These are phyloP conservation scores for Pardalotus punctatus DNA, from an alignment of 2,113 vertebrate genomes.

Conservation along the genomic window DNA sequence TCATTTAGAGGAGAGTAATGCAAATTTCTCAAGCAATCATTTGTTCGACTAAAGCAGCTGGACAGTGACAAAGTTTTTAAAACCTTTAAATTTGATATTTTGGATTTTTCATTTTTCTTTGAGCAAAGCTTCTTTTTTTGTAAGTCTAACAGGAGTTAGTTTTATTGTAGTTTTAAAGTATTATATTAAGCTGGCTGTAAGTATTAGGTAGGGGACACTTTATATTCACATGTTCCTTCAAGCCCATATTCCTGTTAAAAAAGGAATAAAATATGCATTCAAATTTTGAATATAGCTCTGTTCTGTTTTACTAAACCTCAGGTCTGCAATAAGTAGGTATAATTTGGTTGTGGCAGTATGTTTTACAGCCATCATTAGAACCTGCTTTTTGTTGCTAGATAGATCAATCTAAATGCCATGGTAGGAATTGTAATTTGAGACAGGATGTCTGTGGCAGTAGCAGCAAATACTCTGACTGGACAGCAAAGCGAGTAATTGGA, in stretches of 20 bases:
- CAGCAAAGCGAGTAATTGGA: not conserved
- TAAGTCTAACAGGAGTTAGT: not conserved
- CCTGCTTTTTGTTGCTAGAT: not conserved
- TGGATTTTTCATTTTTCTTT: not conserved
- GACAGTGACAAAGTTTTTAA: not conserved
- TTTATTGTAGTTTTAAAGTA: not conserved
- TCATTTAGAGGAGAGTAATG: not conserved
- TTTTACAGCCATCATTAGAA: not conserved
- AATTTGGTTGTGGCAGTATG: not conserved
- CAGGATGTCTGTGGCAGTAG: not conserved
- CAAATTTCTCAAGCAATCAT: not conserved
- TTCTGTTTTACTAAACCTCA: not conserved
- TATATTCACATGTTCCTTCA: fast-evolving
- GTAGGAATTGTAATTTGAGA: not conserved
- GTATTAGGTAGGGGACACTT: not conserved
- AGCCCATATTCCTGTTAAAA: not conserved
- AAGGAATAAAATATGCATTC: not conserved
- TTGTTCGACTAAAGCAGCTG: not conserved
- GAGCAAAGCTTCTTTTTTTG: fast-evolving
- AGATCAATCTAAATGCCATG: not conserved
- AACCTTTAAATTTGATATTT: fast-evolving
- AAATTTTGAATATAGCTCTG: fast-evolving
- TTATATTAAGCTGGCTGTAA: fast-evolving
- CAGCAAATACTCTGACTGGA: not conserved
- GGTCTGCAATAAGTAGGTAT: not conserved